Evolutionary conservation across 2,888 invertebrate species (phyloP), one percentile per base, ranked within the genome.

Genomic region (Amiota communis): DNA sequence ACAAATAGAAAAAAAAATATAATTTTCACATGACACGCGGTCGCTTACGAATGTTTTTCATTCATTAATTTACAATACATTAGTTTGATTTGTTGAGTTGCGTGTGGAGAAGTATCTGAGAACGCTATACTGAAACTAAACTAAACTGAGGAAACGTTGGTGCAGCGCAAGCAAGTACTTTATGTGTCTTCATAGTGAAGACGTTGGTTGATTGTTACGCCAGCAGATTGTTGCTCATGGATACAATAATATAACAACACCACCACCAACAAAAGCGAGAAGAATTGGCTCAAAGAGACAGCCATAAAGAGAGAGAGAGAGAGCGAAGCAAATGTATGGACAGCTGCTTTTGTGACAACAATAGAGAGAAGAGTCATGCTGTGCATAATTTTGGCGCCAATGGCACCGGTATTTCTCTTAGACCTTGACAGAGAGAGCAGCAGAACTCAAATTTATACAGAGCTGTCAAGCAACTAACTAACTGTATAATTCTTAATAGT

Each of bases 1-100:
- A 23, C 3, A 3, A 23, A 23, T 23, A 23, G 23, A 23, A 2
- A 23, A 1, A 23, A 23, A 8, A 10, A 20, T 57, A n/a, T 20
- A 57, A 57, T 17, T 57, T 10, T n/a, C n/a, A 57, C 23, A 23
- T 63, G 63, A 63, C 63, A 63, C 46, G 63, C 63, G 63, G 63
- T 36, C 63, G 46, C n/a, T 59, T 63, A 11, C 23, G 13, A 17
- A 12, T 13, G 10, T 13, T 20, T 12, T 46, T 36, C 36, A 36
- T 46, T 36, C 2, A 1, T 46, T 36, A 13, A 36, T 46, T 36
- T 12, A 1, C 12, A 8, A n/a, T 11, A 63, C 13, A 53, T n/a
- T n/a, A 53, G 53, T 10, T 53, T 53, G 4, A n/a, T 23, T 23
- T 23, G 57, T n/a, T 36, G 6, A 36, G 3, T 36, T 17, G 63